Evolutionary conservation across 2,888 invertebrate species (phyloP), one percentile per base, ranked within the genome.

Genomic region (Ophion obscuratus): DNA sequence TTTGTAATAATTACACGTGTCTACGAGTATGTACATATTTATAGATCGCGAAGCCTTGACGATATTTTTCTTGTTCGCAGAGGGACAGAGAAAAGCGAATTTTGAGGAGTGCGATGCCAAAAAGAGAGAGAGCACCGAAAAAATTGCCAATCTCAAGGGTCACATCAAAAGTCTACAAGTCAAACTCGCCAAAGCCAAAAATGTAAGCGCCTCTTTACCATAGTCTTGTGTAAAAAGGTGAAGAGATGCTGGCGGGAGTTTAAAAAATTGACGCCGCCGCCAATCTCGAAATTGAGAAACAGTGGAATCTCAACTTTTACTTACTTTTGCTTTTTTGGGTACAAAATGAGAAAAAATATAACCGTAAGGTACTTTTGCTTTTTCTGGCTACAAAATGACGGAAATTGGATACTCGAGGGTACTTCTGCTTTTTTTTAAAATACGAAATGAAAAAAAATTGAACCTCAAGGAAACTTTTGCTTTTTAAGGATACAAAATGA

Each of bases 81-180:
- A 98, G 96, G 97, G 98, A 11, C 97, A 97, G 94, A 96, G 97
- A 89, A 97, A 97, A 91, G 97, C 98, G 0, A 96, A 97, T 85
- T 97, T 96, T 89, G 97, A 97, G 93, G 97, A 97, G 92, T 97
- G 96, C 93, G 97, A 97, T 91, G 96, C 96, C 6, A 97, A 97
- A 91, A 96, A 96, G 88, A 96, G 96, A 90, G 95, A 96, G 86
- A 97, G 97, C 92, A 95, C 95, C 82, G 97, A 97, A 81, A 96
- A 96, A 81, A 97, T 98, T 87, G 93, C 95, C 40, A 95, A 96
- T 4, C 93, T 98, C 36, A 98, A 97, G 93, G 97, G 96, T 90
- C 97, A 97, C 90, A 96, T 97, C 71, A 96, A 96, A 88, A 94
- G 96, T 81, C 93, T 97, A 20, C 95, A 96, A 0, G 91, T 94